These are phyloP conservation scores for Nemotelus nigrinus DNA, from an alignment of 2,888 invertebrate species.

Conservation along the genomic window DNA sequence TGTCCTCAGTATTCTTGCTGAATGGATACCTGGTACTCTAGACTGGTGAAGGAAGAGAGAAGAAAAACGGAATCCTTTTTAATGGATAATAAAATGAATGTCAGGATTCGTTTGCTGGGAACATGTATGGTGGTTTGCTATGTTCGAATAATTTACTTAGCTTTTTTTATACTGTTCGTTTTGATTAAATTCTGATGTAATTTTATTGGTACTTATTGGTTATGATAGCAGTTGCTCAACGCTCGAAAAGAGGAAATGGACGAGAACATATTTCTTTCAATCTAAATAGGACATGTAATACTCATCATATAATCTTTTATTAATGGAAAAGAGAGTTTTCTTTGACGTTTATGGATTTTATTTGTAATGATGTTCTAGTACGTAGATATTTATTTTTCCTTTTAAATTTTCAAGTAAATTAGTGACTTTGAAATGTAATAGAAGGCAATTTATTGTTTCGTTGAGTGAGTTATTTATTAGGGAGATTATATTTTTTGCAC, in stretches of 20 bases:
- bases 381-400: no score
- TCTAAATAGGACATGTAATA: neutral
- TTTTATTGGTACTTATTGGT: constrained; percentile 33
- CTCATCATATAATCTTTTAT: constrained; percentile 5
- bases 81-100: constrained; percentile 28
- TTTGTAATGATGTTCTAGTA: no score
- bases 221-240: neutral
- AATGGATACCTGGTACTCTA: neutral
- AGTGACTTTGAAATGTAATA: no score
- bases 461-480: no score
- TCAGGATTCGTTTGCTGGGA: constrained; percentile 15
- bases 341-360: no score
- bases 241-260: neutral
- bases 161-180: neutral
- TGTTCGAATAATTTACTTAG: constrained; percentile 5
- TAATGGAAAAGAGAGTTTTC: no score
- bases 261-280: neutral
- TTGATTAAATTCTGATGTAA: constrained; percentile 27
- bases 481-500: no score
- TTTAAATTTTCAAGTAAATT: no score
- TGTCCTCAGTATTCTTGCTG: neutral
- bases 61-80: constrained; percentile 1
- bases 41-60: neutral
- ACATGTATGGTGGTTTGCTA: constrained; percentile 18
- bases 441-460: no score